These are phyloP conservation scores for Troglohyphantes excavatus DNA, from an alignment of 2,888 invertebrate species.

Conservation along the genomic window DNA sequence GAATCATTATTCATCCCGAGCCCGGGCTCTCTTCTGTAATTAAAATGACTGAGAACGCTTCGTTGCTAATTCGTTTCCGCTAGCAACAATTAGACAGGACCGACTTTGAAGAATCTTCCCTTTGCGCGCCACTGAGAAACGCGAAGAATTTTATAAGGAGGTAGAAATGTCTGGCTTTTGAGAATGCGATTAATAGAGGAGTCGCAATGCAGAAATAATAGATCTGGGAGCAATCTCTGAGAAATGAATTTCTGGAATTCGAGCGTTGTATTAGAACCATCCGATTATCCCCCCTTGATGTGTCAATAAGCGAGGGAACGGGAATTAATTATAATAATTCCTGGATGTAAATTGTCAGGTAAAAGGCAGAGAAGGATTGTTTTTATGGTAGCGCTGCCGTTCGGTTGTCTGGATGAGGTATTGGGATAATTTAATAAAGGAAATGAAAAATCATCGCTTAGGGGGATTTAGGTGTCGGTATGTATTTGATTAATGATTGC, in stretches of 20 bases:
- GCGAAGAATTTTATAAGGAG: slow-evolving; percentile 56
- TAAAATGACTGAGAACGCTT: slow-evolving; percentile 53
- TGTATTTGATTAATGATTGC: background rate
- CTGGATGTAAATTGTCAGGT: background rate
- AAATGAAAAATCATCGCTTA: background rate
- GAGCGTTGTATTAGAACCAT: background rate
- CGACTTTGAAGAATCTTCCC: slow-evolving; percentile 33
- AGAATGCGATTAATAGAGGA: slow-evolving; percentile 35
- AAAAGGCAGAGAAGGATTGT: background rate
- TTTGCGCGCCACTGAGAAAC: slow-evolving; percentile 4
- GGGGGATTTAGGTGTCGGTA: background rate
- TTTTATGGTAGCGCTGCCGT: background rate
- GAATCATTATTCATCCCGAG: slow-evolving; percentile 47
- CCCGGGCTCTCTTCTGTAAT: slow-evolving; percentile 16
- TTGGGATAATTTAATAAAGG: background rate
- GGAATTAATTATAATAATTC: background rate
- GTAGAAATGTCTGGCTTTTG: slow-evolving; percentile 1
- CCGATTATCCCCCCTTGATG: background rate
- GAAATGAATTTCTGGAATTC: background rate
- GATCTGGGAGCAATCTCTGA: background rate
- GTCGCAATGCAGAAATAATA: slow-evolving; percentile 5
- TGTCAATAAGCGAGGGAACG: background rate
- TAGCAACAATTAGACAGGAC: slow-evolving; percentile 45
- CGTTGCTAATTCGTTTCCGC: slow-evolving; percentile 46
- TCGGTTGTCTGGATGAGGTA: background rate